Base-by-base conservation (phyloP, 2,113 vertebrate species). In the Zosterops japonicus region DNA sequence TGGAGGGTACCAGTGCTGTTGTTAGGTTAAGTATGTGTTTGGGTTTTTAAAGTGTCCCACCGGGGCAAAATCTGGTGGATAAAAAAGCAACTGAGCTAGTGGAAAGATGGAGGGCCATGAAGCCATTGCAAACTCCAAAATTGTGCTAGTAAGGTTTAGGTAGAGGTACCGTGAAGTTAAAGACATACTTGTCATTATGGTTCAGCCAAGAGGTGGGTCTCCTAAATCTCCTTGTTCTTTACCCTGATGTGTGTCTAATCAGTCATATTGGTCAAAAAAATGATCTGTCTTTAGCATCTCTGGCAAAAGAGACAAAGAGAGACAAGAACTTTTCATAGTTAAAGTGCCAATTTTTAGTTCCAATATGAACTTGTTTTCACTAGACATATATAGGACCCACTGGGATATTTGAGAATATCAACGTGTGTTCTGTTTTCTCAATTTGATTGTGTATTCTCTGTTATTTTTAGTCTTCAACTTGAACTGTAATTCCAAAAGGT, bases 391-490 rank as follows among this genome's bases (percentile, higher is more conserved):
- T 11, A 71, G 6, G 15, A 47, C 5, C 41, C 1, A 0, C 14
- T 84, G 79, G 42, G 83, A 89, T 47, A 3, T 64, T 79, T 87
- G 80, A 75, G 12, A 46, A 6, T 69, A 41, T 57, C 49, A 95
- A 52, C 8, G 5, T 23, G 22, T 42, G 25, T 33, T 87, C 53
- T 87, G 20, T 68, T 94, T 86, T 61, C 23, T 76, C 56, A 87
- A 27, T 79, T 90, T 78, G n/a, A 36, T 68, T 75, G 42, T 44
- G 10, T 16, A n/a, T 87, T 72, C 69, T 59, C 49, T 69, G 56
- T 41, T 93, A 86, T 83, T 86, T 93, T 95, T 87, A 93, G 70
- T 82, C 36, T 85, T 93, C 65, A 91, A 11, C 14, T 72, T 79
- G 70, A 89, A 85, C 57, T 83, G 33, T 89, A 85, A 76, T 89